Conservation (phyloP, 2,888 invertebrate species). For the Apamea crenata region DNA sequence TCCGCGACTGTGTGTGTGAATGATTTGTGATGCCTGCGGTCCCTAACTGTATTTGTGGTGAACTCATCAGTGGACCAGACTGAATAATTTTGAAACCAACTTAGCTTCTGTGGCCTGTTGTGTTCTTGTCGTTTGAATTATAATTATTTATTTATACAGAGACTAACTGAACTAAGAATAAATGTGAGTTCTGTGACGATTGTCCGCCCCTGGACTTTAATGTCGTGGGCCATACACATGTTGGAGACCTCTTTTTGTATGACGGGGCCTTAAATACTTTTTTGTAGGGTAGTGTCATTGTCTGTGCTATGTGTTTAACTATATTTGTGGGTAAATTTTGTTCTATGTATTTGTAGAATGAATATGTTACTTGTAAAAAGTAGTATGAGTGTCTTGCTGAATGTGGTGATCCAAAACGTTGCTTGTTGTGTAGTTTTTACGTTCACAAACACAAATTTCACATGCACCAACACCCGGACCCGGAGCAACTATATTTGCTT, state of each 20-base stretch:
- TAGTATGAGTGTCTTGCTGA: not conserved
- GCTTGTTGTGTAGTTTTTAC: not conserved
- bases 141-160: not conserved
- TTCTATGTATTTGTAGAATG: not conserved
- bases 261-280: not conserved
- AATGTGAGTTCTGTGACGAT: not conserved
- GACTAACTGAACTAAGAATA: not conserved
- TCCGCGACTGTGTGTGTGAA: constrained; percentile 11
- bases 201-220: not conserved
- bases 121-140: not conserved
- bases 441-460: constrained; percentile 19
- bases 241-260: not conserved
- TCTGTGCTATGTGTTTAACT: not conserved
- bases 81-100: not conserved
- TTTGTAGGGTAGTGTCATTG: not conserved
- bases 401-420: not conserved
- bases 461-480: constrained; percentile 19
- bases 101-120: not conserved
- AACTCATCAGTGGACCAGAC: too few species aligned
- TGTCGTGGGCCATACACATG: not conserved
- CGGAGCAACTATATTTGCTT: not conserved
- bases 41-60: not conserved
- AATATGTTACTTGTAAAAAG: not conserved
- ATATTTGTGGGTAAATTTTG: not conserved
- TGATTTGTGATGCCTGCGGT: not conserved